Conservation (phyloP, 2,888 invertebrate genomes). For the Scrobipalpa costella region DNA sequence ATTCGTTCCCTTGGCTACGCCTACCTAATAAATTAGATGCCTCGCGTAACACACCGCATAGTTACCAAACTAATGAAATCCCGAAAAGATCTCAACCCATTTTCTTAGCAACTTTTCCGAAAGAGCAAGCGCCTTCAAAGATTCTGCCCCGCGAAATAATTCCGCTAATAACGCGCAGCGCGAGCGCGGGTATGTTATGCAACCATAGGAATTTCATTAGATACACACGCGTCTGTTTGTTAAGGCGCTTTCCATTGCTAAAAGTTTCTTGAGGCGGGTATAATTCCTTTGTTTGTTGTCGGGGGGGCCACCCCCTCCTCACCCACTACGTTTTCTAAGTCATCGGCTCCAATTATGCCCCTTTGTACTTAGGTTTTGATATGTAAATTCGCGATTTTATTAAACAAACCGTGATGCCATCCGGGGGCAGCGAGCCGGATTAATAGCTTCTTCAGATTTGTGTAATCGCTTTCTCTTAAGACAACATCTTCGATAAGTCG, state of each 20-base stretch:
- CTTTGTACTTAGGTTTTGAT: slow-evolving; percentile 82
- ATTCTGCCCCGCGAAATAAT: slow-evolving; percentile 78
- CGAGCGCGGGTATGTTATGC: slow-evolving; percentile 79
- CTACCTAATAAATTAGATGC: slow-evolving; percentile 79
- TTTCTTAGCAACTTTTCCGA: slow-evolving; percentile 81
- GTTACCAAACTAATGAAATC: slow-evolving; percentile 79
- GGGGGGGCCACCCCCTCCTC: slow-evolving; percentile 65
- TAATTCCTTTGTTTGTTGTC: slow-evolving; percentile 81
- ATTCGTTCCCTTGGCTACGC: slow-evolving; percentile 79
- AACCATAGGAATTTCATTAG: slow-evolving; percentile 82
- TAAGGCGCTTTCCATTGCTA: slow-evolving; percentile 82
- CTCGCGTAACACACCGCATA: slow-evolving; percentile 75
- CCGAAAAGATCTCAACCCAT: slow-evolving; percentile 79
- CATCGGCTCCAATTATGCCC: slow-evolving; percentile 82
- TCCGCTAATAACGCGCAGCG: slow-evolving; percentile 76
- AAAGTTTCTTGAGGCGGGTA: slow-evolving; percentile 82
- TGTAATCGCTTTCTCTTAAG: slow-evolving; percentile 81
- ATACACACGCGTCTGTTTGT: slow-evolving; percentile 82
- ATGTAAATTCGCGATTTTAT: slow-evolving; percentile 82
- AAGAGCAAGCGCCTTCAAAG: slow-evolving; percentile 80
- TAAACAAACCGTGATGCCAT: slow-evolving; percentile 81
- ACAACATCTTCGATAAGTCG: slow-evolving; percentile 70
- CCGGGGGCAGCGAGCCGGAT: slow-evolving; percentile 79
- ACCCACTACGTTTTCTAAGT: slow-evolving; percentile 81
- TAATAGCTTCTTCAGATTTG: slow-evolving; percentile 81